These are phyloP conservation scores for Lepidurus arcticus DNA, from an alignment of 1,140 invertebrate genomes.

Conservation along the genomic window DNA sequence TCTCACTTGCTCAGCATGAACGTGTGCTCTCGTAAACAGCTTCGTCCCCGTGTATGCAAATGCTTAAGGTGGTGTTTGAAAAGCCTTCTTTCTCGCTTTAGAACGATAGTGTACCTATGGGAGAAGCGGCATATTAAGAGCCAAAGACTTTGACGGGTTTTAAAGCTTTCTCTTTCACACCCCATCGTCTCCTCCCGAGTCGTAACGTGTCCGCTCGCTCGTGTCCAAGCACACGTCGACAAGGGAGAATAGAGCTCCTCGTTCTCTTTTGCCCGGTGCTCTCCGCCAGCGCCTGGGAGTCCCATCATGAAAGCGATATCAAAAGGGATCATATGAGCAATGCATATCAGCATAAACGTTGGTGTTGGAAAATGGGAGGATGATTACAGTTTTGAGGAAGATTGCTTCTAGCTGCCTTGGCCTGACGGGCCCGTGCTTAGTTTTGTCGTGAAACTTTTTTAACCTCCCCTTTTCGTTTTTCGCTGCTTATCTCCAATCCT, in stretches of 20 bases:
- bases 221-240: slow-evolving; percentile 16
- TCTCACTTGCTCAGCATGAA: slow-evolving; percentile 3
- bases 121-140: not conserved
- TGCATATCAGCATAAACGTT: slow-evolving; percentile 10
- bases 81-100: not conserved
- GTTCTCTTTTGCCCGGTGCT: not conserved
- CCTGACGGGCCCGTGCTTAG: not conserved
- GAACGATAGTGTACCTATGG: not conserved
- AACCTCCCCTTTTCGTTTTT: not conserved
- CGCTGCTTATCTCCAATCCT: not conserved
- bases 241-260: not conserved
- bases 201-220: not conserved
- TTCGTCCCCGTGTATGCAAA: not conserved
- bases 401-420: not conserved
- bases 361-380: slow-evolving; percentile 18
- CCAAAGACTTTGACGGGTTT: not conserved
- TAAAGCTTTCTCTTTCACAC: not conserved
- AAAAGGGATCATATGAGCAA: not conserved
- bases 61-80: not conserved
- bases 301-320: not conserved
- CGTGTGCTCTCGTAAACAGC: slow-evolving; percentile 20
- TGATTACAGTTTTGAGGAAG: not conserved
- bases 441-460: not conserved
- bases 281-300: not conserved
- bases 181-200: not conserved